These are phyloP conservation scores for Chloroclystis v-ata DNA, from an alignment of 2,888 invertebrate species.

Conservation along the genomic window DNA sequence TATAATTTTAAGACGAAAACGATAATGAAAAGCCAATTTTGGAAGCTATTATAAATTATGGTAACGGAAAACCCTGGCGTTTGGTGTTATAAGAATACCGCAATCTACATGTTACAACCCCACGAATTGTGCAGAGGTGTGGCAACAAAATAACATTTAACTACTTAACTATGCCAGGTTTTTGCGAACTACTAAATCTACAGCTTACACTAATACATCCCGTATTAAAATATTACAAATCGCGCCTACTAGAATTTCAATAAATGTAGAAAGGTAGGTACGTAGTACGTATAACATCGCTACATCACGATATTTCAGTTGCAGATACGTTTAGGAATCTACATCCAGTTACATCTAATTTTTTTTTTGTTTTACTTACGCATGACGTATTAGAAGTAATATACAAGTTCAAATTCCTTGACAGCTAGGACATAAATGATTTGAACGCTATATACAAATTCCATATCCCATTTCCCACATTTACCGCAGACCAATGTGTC, in stretches of 20 bases:
- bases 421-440: background rate
- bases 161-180: constrained; percentile 8
- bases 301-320: no score
- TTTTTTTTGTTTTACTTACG: no score
- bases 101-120: constrained; percentile 10
- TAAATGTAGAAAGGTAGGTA: no score
- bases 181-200: constrained; percentile 16
- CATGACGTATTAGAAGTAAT: no score
- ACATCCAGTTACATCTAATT: no score
- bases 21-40: constrained; percentile 21
- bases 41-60: constrained; percentile 29
- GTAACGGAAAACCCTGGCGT: constrained; percentile 6
- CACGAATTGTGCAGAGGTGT: constrained; percentile 25
- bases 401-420: no score
- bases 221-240: background rate
- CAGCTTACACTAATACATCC: background rate
- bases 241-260: background rate
- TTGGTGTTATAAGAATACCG: constrained; percentile 2
- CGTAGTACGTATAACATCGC: no score
- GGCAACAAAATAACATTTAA: constrained; percentile 21
- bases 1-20: background rate
- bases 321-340: no score
- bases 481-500: constrained; percentile 15
- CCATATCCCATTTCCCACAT: background rate
- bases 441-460: background rate